A percentile compares a stretch with the other conserved stretches of the same genome.
phyloP scores from a whole-genome alignment of 2,113 vertebrate genomes.

The Semicossyphus pulcher region DNA sequence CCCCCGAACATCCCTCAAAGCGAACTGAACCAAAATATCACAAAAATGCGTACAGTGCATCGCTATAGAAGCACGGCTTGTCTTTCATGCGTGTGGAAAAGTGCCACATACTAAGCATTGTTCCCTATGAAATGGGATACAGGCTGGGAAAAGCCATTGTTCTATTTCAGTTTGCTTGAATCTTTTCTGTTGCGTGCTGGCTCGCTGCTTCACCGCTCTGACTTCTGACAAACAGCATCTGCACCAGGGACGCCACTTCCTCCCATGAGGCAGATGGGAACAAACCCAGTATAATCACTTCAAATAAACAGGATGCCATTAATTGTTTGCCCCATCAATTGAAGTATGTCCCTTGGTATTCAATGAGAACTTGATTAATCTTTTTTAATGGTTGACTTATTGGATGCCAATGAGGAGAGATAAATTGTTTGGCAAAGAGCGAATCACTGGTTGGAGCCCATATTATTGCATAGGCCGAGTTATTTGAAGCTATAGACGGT shows the following conservation, averaged over 20 bases:
- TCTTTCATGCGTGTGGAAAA: constrained; percentile 76
- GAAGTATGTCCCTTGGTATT: constrained; percentile 65
- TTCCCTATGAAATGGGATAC: constrained; percentile 75
- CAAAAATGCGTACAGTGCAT: constrained; percentile 61
- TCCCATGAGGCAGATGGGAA: constrained; percentile 77
- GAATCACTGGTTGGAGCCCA: constrained; percentile 51
- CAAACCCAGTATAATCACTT: constrained; percentile 74
- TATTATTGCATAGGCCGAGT: constrained; percentile 36
- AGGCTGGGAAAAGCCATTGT: constrained; percentile 74
- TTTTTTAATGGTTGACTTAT: constrained; percentile 72
- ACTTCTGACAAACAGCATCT: constrained; percentile 81
- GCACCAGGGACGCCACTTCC: constrained; percentile 75
- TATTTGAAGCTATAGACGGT: constrained; percentile 39
- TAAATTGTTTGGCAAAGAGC: constrained; percentile 54
- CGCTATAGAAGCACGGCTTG: constrained; percentile 57
- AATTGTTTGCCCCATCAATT: constrained; percentile 71
- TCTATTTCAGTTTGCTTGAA: constrained; percentile 79
- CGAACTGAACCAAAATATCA: constrained; percentile 67
- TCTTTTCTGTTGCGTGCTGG: constrained; percentile 69
- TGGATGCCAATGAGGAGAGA: constrained; percentile 63
- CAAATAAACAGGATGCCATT: constrained; percentile 79
- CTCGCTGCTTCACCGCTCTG: constrained; percentile 60
- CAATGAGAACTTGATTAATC: constrained; percentile 65
- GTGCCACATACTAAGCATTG: constrained; percentile 76
- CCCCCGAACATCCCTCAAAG: constrained; percentile 72